These are phyloP conservation scores for Stegophylla sp. DNA, from an alignment of 2,888 invertebrate genomes.

Conservation along the genomic window DNA sequence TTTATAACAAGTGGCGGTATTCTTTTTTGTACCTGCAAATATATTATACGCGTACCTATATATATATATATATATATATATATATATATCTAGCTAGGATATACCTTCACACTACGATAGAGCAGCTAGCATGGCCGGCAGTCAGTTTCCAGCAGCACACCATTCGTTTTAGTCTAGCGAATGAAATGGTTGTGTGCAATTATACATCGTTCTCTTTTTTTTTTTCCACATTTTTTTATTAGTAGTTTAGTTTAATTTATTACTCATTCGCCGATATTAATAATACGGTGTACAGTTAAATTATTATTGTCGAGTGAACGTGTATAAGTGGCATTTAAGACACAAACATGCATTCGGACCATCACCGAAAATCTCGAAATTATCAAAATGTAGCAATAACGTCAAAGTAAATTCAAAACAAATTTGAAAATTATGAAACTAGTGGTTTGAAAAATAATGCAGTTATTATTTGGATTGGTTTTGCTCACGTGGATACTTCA, in stretches of 20 bases:
- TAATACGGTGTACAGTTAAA: too few relatives aligned
- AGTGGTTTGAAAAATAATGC: slow-evolving; percentile 29
- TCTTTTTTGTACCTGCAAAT: slow-evolving; percentile 15
- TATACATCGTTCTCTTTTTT: background rate
- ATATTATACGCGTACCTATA: background rate
- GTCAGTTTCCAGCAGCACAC: slow-evolving; percentile 52
- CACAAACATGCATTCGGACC: background rate
- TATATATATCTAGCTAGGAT: slow-evolving; percentile 7
- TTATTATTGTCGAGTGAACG: background rate
- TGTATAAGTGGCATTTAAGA: too few relatives aligned
- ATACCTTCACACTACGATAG: background rate
- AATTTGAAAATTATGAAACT: slow-evolving; percentile 15
- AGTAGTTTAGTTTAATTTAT: background rate
- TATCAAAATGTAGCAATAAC: too few relatives aligned
- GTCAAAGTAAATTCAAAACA: slow-evolving; percentile 20
- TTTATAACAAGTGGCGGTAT: slow-evolving; percentile 52
- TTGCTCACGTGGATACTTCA: slow-evolving; percentile 25
- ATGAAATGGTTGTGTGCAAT: slow-evolving; percentile 30
- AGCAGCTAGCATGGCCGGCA: slow-evolving; percentile 17
- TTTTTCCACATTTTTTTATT: slow-evolving; percentile 6
- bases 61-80: background rate
- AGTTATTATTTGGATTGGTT: slow-evolving; percentile 18
- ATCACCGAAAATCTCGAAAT: too few relatives aligned
- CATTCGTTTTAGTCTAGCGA: slow-evolving; percentile 53
- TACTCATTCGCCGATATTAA: background rate